phyloP scores from a whole-genome alignment of 1,140 invertebrate species.

The Drosophila prosaltans region DNA sequence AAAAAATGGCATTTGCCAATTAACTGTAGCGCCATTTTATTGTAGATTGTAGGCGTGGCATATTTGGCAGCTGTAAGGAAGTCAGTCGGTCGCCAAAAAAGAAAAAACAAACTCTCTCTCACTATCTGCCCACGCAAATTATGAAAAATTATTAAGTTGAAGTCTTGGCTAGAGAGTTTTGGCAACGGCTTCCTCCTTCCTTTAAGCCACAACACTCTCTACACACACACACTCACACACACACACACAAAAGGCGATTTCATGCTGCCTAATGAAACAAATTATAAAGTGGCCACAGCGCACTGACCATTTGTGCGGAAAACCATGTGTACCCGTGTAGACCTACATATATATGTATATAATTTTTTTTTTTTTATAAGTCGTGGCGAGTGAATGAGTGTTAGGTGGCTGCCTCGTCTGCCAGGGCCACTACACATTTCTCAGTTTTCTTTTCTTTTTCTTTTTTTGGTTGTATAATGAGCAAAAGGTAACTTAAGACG shows the following conservation, averaged over 20 bases:
- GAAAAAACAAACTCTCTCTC: conserved; percentile 52
- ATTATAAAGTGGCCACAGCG: conserved; percentile 69
- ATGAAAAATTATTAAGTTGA: conserved; percentile 69
- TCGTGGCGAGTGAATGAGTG: not conserved
- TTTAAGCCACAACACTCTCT: not conserved
- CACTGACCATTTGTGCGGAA: conserved; percentile 50
- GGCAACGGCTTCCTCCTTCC: conserved; percentile 9
- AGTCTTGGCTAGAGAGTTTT: not conserved
- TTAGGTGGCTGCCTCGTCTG: conserved; percentile 15
- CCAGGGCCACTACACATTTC: conserved; percentile 1
- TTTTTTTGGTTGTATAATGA: conserved; percentile 64
- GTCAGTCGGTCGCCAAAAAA: conserved; percentile 73
- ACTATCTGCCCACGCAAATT: conserved; percentile 46
- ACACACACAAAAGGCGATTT: conserved; percentile 65
- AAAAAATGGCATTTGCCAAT: conserved; percentile 54
- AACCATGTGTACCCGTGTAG: conserved; percentile 32
- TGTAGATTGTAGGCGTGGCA: conserved; percentile 33
- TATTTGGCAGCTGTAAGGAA: conserved; percentile 72
- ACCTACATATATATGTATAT: too few relatives aligned
- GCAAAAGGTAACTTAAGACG: conserved; percentile 47
- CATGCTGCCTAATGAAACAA: conserved; percentile 77
- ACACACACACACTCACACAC: too few relatives aligned
- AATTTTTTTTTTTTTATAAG: not conserved
- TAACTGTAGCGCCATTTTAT: conserved; percentile 34
- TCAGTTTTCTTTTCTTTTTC: conserved; percentile 10